A percentile compares a stretch with the other conserved stretches of the same genome.
phyloP scores from a whole-genome alignment of 2,797 vertebrate genomes.

The Hoplostethus atlanticus region DNA sequence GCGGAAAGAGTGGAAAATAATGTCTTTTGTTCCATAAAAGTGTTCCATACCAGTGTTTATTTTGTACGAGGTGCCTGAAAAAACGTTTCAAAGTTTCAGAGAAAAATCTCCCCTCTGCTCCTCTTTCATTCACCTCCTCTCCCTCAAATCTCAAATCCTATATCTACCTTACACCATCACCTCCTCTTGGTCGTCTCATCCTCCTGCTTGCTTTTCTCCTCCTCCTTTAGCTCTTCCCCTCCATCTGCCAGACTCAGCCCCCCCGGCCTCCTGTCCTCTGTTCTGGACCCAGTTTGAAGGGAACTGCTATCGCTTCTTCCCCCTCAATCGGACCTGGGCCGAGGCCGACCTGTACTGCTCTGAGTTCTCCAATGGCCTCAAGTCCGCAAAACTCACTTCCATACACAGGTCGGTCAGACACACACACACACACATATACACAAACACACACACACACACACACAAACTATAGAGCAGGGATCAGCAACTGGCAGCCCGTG shows the following conservation, averaged over 20 bases:
- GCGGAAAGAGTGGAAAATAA: neutral
- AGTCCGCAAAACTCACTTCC: constrained; percentile 87
- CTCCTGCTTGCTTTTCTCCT: neutral
- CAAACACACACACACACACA: neutral
- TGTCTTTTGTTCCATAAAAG: neutral
- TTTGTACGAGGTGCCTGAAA: neutral
- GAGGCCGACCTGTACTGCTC: constrained; percentile 85
- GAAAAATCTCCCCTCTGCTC: too few species aligned
- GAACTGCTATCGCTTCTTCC: constrained; percentile 87
- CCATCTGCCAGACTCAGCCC: constrained; percentile 76
- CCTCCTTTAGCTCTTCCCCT: constrained; percentile 72
- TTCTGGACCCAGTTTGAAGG: constrained; percentile 89
- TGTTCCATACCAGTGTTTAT: neutral
- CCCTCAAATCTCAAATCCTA: too few species aligned
- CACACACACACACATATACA: neutral
- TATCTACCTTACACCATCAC: too few species aligned
- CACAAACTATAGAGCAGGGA: neutral
- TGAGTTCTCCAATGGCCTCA: constrained; percentile 85
- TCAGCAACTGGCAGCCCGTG: too few species aligned
- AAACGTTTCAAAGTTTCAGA: neutral
- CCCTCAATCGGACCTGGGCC: constrained; percentile 87
- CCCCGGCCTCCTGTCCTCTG: constrained; percentile 81
- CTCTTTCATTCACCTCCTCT: too few species aligned
- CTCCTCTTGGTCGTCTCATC: neutral
- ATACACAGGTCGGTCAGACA: constrained; percentile 82